These are phyloP conservation scores for Hypotaenidia okinawae DNA, from an alignment of 2,797 vertebrate species.

Conservation along the genomic window DNA sequence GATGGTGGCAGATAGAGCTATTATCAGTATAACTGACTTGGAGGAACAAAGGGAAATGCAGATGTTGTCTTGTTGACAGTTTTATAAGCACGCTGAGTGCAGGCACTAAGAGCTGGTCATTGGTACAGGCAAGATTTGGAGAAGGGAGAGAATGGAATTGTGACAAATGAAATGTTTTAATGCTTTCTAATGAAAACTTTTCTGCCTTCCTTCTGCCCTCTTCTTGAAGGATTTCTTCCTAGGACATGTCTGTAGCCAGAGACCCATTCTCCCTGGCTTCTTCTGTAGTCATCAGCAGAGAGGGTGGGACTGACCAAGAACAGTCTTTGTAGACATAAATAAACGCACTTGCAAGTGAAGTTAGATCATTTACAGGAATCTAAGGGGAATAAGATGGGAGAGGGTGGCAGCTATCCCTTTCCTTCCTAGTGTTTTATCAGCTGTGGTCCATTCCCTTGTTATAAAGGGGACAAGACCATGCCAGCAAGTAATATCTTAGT, in stretches of 20 bases:
- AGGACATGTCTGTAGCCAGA: neutral
- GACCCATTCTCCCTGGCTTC: neutral
- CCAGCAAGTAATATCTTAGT: neutral
- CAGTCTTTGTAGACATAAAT: neutral
- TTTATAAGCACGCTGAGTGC: neutral
- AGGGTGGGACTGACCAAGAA: neutral
- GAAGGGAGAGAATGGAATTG: neutral
- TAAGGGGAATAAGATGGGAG: neutral
- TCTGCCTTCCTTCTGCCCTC: neutral
- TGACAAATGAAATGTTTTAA: neutral
- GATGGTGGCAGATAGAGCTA: neutral
- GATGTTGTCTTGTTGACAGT: neutral
- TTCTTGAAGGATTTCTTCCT: neutral
- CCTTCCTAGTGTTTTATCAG: neutral
- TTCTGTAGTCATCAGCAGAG: neutral
- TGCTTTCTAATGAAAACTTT: neutral
- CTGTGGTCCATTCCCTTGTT: neutral
- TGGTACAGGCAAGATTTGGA: neutral
- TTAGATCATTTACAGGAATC: neutral
- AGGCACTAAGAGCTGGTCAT: neutral
- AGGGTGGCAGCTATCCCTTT: neutral
- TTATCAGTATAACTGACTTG: neutral
- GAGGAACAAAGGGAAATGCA: conserved; percentile 4
- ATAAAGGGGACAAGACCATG: neutral
- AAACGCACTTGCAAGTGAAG: neutral